phyloP scores from a whole-genome alignment of 2,888 invertebrate species.

The Sylvicola cinctus region DNA sequence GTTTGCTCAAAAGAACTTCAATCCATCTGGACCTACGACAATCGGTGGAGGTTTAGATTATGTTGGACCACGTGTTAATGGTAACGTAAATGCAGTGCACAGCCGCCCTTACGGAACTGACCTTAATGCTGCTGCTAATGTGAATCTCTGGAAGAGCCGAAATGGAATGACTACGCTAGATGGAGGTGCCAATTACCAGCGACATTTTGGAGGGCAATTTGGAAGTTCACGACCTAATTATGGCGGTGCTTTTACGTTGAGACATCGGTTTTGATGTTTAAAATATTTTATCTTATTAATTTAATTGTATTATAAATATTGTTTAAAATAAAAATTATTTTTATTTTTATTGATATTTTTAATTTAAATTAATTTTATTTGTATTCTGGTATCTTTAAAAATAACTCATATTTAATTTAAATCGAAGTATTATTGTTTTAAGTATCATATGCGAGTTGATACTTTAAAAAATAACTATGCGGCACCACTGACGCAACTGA shows the following conservation, averaged over 20 bases:
- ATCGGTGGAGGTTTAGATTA: conserved; percentile 5
- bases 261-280: conserved; percentile 10
- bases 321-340: no score
- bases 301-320: no score
- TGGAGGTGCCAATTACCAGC: conserved; percentile 5
- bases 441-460: no score
- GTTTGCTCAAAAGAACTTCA: neutral
- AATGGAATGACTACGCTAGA: conserved; percentile 4
- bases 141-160: conserved; percentile 3
- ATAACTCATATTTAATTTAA: no score
- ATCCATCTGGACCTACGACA: conserved; percentile 3
- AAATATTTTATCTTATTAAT: no score
- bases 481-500: no score
- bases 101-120: conserved; percentile 3
- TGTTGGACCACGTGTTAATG: conserved; percentile 2
- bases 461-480: no score
- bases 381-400: no score
- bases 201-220: conserved; percentile 6
- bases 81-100: conserved; percentile 1
- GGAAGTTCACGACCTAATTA: conserved; percentile 19
- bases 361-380: no score
- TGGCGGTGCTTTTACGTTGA: conserved; percentile 17
- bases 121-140: conserved; percentile 4
- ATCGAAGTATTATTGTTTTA: no score
- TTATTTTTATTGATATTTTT: no score